Base-by-base conservation (phyloP, 2,888 invertebrate genomes). In the Drosophila pegasa region DNA sequence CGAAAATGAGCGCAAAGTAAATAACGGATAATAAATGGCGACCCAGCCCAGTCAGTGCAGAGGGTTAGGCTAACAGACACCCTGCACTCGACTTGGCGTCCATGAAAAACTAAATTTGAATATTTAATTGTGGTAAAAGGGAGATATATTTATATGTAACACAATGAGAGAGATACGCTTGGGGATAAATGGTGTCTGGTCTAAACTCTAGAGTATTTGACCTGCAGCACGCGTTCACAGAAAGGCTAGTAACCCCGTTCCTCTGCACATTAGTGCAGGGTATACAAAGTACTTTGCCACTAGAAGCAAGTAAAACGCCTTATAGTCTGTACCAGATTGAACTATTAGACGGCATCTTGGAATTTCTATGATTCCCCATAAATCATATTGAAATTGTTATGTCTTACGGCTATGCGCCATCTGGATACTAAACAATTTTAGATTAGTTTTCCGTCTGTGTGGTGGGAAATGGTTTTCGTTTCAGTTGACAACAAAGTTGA, bases 1-100 rank as follows among this genome's bases (percentile, higher is more conserved):
- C 45, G 65, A 73, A 80, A 80, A 73, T 65, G 52, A 55, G 71
- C 51, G 47, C 47, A 80, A 76, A 62, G 80, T 80, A 61, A 79
- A 70, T 45, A 75, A 47, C 55, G 63, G 76, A 71, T 25, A 62
- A 57, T 45, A 37, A 51, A 48, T 54, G 50, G 59, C 41, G 37
- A 54, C 22, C 33, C 37, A 25, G 37, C 37, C 9, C 43, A 38
- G 16, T 2, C 1, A 5, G 43, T 3, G 14, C 1, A n/a, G 3
- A 27, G 10, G 5, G 2, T 6, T 27, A 6, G n/a, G 5, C 16
- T 10, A 1, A 16, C 2, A 16, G 27, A 45, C 27, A 45, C 43
- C 10, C 43, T 45, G 10, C 10, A 31, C 0, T 25, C 3, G 5
- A 12, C 31, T 31, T 0, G 2, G 3, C 12, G n/a, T n/a, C n/a